Base-by-base conservation (phyloP, 2,113 vertebrate species). In the Ahaetulla prasina region DNA sequence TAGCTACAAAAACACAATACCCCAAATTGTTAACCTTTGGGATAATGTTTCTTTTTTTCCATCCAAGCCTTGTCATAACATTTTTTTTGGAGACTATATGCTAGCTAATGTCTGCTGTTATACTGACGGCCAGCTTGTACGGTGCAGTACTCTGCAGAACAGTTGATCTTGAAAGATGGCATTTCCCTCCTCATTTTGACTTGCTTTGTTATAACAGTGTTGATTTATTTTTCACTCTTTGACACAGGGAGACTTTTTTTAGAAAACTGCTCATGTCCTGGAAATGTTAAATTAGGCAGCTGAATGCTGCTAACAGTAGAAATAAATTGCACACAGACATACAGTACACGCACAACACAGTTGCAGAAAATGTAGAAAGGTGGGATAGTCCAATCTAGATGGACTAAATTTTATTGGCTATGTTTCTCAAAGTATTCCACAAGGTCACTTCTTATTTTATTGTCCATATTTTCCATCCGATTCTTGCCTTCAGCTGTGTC, bases 141-240 rank as follows among this genome's bases (percentile, higher is more conserved):
- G 94, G 20, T 95, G 88, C 57, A 94, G 16, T 92, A 85, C 87
- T 96, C 89, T 95, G 74, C 91, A 86, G 89, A 97, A 96, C 39
- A 96, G 88, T 93, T 94, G 89, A 94, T 92, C 63, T 95, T 96
- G 92, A 96, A 96, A 97, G 85, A 94, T 87, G 94, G 88, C 93
- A 93, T 89, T 88, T 94, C 89, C 96, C 89, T 84, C 93, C 55
- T 90, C 12, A 94, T 95, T 95, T 90, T 95, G 55, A 94, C 84
- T 96, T 95, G 49, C 93, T 96, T 96, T 96, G 87, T 95, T 97
- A 93, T 5, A 95, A 94, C 35, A 53, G 3, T 3, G 4, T 93
- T 95, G 80, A 95, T 96, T 96, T 96, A 93, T 96, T 96, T 96
- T 96, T 91, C 8, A 92, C 43, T 95, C 63, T 96, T 93, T 93